Percentiles rank a stretch among this genome's conserved stretches.
Conservation (phyloP, 2,113 vertebrate species). For the Colaptes auratus region DNA sequence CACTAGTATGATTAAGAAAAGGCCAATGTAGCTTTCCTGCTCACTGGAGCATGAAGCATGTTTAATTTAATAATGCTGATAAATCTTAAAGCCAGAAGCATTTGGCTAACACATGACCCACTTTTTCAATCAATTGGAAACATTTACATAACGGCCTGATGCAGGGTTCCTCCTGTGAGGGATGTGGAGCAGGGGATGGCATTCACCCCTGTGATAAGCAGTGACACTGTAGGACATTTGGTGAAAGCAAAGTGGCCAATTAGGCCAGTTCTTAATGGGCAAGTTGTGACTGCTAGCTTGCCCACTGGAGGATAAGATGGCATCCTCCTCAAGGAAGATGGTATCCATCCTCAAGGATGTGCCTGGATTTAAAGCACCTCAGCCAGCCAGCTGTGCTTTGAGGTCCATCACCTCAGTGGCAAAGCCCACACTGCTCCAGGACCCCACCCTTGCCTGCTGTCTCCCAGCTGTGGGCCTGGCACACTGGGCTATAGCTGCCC, state of each 20-base stretch:
- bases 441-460: not conserved
- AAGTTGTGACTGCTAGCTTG: not conserved
- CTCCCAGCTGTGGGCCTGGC: not conserved
- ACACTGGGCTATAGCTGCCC: not conserved
- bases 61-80: slow-evolving; percentile 93
- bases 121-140: slow-evolving; percentile 86
- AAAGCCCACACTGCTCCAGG: not conserved
- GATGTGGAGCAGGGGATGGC: not conserved
- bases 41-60: slow-evolving; percentile 88
- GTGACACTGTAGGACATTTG: not conserved
- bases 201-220: not conserved
- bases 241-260: not conserved
- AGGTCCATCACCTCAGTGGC: not conserved
- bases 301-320: no score
- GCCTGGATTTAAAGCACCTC: not conserved
- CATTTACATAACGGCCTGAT: slow-evolving; percentile 74
- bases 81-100: slow-evolving; percentile 87
- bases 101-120: slow-evolving; percentile 90
- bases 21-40: slow-evolving; percentile 78
- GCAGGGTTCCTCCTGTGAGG: slow-evolving; percentile 18
- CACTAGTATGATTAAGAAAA: slow-evolving; percentile 68
- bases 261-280: not conserved
- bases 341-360: not conserved
- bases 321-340: no score
- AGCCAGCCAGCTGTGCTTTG: not conserved